Evolutionary conservation across 2,113 vertebrate genomes (phyloP).

Genomic region (Leptodactylus fuscus): DNA sequence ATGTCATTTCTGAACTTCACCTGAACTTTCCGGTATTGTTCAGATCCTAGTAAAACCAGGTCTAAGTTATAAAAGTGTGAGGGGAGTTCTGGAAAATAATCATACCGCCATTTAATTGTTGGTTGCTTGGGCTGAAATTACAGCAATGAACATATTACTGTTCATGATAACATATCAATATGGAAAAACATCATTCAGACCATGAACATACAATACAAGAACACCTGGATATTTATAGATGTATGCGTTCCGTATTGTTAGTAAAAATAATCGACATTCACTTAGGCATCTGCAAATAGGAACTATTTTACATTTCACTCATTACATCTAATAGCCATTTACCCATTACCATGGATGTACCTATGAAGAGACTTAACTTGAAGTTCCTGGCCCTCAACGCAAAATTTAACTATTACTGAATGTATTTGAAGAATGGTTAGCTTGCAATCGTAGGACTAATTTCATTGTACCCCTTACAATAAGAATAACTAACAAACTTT

Average conservation of each 20-base stretch:
- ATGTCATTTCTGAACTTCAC: slow-evolving; percentile 21
- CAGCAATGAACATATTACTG: background rate
- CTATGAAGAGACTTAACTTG: too few species aligned
- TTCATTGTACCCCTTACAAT: too few species aligned
- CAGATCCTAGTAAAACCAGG: background rate
- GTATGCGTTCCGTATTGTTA: too few species aligned
- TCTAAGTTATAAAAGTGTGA: slow-evolving; percentile 1
- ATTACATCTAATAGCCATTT: background rate
- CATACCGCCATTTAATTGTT: background rate
- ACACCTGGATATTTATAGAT: background rate
- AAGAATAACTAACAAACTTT: too few species aligned
- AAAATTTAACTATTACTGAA: too few species aligned
- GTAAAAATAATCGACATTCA: background rate
- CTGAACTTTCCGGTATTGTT: slow-evolving; percentile 24
- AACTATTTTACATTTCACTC: background rate
- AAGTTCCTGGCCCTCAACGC: too few species aligned
- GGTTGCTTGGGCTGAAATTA: background rate
- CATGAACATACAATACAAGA: too few species aligned
- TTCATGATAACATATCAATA: background rate
- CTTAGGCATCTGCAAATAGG: background rate
- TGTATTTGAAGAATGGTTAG: too few species aligned
- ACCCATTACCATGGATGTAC: background rate
- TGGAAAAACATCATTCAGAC: background rate
- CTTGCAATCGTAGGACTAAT: too few species aligned
- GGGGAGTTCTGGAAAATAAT: background rate